Conservation (phyloP, 2,113 vertebrate genomes). For the Apaloderma vittatum region DNA sequence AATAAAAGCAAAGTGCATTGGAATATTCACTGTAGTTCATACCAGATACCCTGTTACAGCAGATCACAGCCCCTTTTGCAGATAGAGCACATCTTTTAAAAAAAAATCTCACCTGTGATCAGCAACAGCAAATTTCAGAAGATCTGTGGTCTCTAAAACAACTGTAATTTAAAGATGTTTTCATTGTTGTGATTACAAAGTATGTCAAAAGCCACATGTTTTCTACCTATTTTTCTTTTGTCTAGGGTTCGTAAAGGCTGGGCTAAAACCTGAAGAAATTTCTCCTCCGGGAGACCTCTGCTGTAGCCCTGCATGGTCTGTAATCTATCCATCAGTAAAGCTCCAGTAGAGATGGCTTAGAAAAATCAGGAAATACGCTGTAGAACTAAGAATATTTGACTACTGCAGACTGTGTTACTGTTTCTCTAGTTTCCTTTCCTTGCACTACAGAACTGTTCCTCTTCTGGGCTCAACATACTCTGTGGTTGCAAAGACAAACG, state of each 20-base stretch:
- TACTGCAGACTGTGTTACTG: background rate
- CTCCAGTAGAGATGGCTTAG: background rate
- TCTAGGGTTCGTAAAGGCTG: background rate
- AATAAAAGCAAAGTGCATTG: conserved; percentile 8
- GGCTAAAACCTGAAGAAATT: background rate
- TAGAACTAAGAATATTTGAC: background rate
- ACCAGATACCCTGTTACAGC: conserved; percentile 3
- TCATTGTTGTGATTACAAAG: background rate
- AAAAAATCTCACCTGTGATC: conserved; percentile 31
- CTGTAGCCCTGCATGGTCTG: background rate
- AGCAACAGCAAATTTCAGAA: conserved; percentile 17
- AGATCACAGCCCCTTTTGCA: conserved; percentile 24
- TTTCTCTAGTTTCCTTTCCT: background rate
- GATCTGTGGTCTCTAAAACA: background rate
- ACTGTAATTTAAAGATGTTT: background rate
- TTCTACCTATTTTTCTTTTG: background rate
- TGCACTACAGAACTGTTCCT: background rate
- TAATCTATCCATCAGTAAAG: background rate
- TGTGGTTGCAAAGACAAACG: background rate
- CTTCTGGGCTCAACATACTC: accelerated
- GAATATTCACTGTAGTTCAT: background rate
- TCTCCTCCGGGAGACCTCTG: background rate
- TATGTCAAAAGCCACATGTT: background rate
- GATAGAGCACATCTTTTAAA: background rate
- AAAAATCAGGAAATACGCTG: background rate